A percentile compares a stretch with the other conserved stretches of the same genome.
Evolutionary conservation across 2,888 invertebrate genomes (phyloP).

Genomic region (Bibio marci): DNA sequence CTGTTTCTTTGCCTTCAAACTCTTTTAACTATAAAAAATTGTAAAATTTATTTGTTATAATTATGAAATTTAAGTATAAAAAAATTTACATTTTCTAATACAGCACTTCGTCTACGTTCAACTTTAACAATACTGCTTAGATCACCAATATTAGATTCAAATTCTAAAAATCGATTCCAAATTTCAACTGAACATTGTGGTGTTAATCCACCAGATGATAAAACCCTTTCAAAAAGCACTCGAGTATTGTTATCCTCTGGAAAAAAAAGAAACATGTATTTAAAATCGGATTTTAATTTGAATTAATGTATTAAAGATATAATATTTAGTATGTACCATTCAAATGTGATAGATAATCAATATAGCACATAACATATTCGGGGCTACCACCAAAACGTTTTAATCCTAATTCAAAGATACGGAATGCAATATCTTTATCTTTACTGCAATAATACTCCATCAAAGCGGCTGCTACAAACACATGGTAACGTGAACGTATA

Average conservation of each 20-base stretch:
- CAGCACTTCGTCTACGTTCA: constrained; percentile 79
- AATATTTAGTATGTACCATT: constrained; percentile 46
- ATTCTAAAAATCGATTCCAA: constrained; percentile 96
- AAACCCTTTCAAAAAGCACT: constrained; percentile 92
- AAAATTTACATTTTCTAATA: constrained; percentile 69
- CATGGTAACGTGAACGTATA: constrained; percentile 64
- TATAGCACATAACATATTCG: constrained; percentile 88
- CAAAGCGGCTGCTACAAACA: constrained; percentile 90
- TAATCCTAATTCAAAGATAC: constrained; percentile 92
- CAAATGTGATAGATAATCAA: constrained; percentile 92
- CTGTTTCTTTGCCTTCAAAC: constrained; percentile 93
- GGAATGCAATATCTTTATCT: constrained; percentile 89
- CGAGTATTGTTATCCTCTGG: constrained; percentile 98
- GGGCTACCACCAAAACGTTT: constrained; percentile 93
- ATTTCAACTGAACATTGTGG: constrained; percentile 92
- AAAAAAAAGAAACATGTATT: constrained; percentile 15
- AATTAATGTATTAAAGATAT: no score
- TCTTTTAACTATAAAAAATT: constrained; percentile 56
- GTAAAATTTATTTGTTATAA: not conserved
- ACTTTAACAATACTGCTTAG: constrained; percentile 94
- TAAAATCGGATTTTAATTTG: not conserved
- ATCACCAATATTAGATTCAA: constrained; percentile 97
- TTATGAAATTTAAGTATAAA: constrained; percentile 45
- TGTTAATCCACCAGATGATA: constrained; percentile 80
- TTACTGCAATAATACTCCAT: constrained; percentile 99